Evolutionary conservation across 2,113 vertebrate genomes (phyloP).

Genomic region (Atractosteus spatula): DNA sequence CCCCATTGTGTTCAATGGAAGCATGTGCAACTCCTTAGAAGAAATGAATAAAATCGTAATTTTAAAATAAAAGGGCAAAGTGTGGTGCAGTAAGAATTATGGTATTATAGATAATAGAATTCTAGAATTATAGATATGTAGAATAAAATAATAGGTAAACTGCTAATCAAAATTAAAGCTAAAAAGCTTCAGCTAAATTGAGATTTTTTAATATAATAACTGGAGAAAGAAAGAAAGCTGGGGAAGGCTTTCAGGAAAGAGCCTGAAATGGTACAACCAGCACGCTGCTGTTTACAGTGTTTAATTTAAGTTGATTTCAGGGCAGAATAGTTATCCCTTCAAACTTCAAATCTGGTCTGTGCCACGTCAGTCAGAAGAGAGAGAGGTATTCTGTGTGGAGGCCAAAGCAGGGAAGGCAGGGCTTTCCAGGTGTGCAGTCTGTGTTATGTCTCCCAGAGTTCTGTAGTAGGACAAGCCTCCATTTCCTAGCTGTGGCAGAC

Average conservation of each 20-base stretch:
- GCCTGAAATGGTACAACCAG: slow-evolving; percentile 3
- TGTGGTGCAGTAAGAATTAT: too few relatives aligned
- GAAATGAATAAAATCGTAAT: too few relatives aligned
- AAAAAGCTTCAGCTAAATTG: neutral
- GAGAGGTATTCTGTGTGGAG: neutral
- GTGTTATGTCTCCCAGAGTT: slow-evolving; percentile 37
- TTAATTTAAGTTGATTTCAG: slow-evolving; percentile 45
- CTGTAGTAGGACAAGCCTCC: slow-evolving; percentile 6
- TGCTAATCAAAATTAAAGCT: neutral
- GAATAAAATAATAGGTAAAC: neutral
- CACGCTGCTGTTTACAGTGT: slow-evolving; percentile 17
- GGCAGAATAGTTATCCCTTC: slow-evolving; percentile 13
- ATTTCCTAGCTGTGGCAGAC: slow-evolving; percentile 37
- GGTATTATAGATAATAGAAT: too few relatives aligned
- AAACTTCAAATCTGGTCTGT: slow-evolving; percentile 5
- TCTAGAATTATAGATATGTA: too few relatives aligned
- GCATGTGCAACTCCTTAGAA: too few relatives aligned
- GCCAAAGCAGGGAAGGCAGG: slow-evolving; percentile 26
- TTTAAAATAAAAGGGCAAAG: too few relatives aligned
- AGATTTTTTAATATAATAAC: neutral
- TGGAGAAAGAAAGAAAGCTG: neutral
- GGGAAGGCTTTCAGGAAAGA: neutral
- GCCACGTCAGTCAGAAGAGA: slow-evolving; percentile 35
- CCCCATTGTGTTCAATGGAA: too few relatives aligned
- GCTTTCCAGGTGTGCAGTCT: slow-evolving; percentile 51